These are phyloP conservation scores for Meteorus cinctellus DNA, from an alignment of 2,888 invertebrate species.

Conservation along the genomic window DNA sequence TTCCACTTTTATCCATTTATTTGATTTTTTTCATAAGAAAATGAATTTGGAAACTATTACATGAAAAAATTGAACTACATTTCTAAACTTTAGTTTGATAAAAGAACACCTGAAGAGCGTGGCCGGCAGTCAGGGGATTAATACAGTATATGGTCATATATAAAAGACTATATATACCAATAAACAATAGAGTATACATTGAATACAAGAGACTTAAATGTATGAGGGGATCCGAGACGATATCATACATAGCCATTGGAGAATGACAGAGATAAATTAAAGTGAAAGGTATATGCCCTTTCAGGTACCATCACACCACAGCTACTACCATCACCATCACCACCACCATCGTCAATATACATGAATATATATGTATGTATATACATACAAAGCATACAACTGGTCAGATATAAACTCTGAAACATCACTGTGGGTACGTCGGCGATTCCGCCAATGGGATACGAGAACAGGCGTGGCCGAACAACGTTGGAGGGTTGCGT, in stretches of 20 bases:
- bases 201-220: neutral
- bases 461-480: slow-evolving; percentile 57
- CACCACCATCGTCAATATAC: neutral
- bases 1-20: too few species aligned
- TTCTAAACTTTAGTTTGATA: too few species aligned
- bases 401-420: slow-evolving; percentile 67
- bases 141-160: neutral
- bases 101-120: too few species aligned
- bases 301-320: slow-evolving; percentile 22
- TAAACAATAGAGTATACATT: slow-evolving; percentile 10
- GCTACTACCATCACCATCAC: slow-evolving; percentile 34
- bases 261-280: slow-evolving; percentile 22
- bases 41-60: too few species aligned
- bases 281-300: slow-evolving; percentile 25
- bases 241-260: neutral
- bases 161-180: neutral
- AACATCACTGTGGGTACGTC: slow-evolving; percentile 55
- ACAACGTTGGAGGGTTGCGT: slow-evolving; percentile 50
- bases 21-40: too few species aligned
- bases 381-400: slow-evolving; percentile 5
- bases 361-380: slow-evolving; percentile 6
- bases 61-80: too few species aligned
- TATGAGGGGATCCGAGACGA: neutral
- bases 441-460: slow-evolving; percentile 56
- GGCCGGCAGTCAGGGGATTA: neutral